Evolutionary conservation across 2,888 invertebrate species (phyloP).

Genomic region (Melanargia galathea): DNA sequence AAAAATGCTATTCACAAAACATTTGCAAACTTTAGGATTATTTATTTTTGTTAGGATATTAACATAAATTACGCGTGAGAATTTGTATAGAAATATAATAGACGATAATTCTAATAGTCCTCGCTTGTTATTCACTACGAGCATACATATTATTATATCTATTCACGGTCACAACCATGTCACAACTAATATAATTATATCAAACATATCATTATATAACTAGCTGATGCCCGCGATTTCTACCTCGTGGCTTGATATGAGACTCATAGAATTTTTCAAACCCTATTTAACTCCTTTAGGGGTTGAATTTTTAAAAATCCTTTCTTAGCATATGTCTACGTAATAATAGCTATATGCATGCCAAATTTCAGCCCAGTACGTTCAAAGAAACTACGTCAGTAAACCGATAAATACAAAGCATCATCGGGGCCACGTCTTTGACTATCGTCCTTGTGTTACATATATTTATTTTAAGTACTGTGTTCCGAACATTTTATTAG

Average conservation of each 20-base stretch:
- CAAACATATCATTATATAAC: too few species aligned
- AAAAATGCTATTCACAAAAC: background rate
- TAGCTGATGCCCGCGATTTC: too few species aligned
- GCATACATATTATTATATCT: background rate
- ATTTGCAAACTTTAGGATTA: slow-evolving; percentile 2
- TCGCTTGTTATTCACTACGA: background rate
- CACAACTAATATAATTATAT: too few species aligned
- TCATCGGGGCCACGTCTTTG: slow-evolving; percentile 36
- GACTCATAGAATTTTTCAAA: too few species aligned
- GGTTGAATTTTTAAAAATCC: too few species aligned
- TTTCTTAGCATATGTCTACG: too few species aligned
- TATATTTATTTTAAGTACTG: slow-evolving; percentile 62
- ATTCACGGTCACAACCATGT: background rate
- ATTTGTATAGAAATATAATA: background rate
- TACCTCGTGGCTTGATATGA: too few species aligned
- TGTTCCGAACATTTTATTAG: slow-evolving; percentile 65
- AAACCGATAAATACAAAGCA: background rate
- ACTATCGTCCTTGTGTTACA: slow-evolving; percentile 56
- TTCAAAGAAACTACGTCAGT: background rate
- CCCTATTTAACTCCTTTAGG: too few species aligned
- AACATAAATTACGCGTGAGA: background rate
- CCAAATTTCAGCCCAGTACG: too few species aligned
- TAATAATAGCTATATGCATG: too few species aligned
- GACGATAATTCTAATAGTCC: background rate
- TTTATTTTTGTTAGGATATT: slow-evolving; percentile 7